phyloP scores from a whole-genome alignment of 2,797 vertebrate genomes.

The Masticophis lateralis region DNA sequence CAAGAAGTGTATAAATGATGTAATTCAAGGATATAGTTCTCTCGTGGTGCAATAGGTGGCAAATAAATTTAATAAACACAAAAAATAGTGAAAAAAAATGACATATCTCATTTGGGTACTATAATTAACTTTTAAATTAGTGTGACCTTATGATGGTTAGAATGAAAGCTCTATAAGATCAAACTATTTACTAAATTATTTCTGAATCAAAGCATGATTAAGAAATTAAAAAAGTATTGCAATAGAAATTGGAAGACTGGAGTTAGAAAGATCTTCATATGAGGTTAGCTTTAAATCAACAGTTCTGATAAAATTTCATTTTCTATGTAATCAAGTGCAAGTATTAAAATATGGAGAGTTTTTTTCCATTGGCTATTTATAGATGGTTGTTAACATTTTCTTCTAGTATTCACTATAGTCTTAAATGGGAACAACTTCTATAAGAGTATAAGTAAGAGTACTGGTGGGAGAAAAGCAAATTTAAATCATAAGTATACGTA shows the following conservation, averaged over 20 bases:
- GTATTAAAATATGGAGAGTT: background rate
- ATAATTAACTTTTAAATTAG: background rate
- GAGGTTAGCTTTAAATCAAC: rapidly evolving
- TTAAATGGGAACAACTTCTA: background rate
- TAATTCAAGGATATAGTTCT: background rate
- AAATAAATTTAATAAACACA: background rate
- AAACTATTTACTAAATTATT: background rate
- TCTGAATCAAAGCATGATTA: background rate
- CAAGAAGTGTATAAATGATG: background rate
- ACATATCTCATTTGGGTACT: background rate
- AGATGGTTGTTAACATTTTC: background rate
- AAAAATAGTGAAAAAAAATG: background rate
- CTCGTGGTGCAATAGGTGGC: background rate
- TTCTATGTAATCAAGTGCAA: background rate
- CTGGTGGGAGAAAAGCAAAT: background rate
- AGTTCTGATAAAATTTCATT: background rate
- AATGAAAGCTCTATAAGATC: background rate
- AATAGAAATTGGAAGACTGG: rapidly evolving
- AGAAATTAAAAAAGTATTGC: background rate
- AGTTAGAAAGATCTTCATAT: rapidly evolving
- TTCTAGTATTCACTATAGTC: background rate
- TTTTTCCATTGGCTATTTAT: background rate
- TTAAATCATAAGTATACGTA: background rate
- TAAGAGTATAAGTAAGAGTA: too few relatives aligned
- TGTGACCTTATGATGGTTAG: background rate